Conservation (phyloP, 2,113 vertebrate genomes). For the Calypte anna region DNA sequence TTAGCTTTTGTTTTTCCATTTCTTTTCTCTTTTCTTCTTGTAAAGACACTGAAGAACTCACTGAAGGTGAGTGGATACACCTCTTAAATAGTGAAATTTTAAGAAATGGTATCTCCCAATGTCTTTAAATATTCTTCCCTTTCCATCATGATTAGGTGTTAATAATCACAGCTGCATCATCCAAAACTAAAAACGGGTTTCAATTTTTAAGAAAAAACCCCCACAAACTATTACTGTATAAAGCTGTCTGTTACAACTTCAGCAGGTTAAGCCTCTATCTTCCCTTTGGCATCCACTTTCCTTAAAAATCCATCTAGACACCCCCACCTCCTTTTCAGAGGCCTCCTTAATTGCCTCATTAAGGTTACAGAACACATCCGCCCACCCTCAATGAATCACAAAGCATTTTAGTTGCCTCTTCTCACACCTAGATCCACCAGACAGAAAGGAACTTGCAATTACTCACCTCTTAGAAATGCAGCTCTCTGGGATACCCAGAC, state of each 20-base stretch:
- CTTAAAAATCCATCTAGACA: not conserved
- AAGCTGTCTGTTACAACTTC: not conserved
- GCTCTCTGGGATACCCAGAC: not conserved
- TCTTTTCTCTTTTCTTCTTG: rapidly evolving
- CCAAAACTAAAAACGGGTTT: not conserved
- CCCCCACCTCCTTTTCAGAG: not conserved
- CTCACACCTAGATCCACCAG: not conserved
- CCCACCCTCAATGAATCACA: not conserved
- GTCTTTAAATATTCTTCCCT: not conserved
- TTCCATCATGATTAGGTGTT: not conserved
- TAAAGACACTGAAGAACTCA: not conserved
- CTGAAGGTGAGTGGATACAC: rapidly evolving
- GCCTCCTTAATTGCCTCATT: not conserved
- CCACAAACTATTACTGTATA: not conserved
- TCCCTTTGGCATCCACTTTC: not conserved
- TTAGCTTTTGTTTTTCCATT: not conserved
- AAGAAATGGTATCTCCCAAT: not conserved
- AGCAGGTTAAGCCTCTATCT: rapidly evolving
- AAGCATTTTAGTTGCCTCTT: not conserved
- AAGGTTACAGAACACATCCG: not conserved
- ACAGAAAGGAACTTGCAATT: not conserved
- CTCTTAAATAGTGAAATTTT: not conserved
- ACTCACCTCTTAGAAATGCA: not conserved
- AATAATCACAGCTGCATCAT: not conserved
- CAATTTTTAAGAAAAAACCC: not conserved